Evolutionary conservation across 1,140 invertebrate species (phyloP), one percentile per base, ranked within the genome.

Genomic region (Ericerus pela): DNA sequence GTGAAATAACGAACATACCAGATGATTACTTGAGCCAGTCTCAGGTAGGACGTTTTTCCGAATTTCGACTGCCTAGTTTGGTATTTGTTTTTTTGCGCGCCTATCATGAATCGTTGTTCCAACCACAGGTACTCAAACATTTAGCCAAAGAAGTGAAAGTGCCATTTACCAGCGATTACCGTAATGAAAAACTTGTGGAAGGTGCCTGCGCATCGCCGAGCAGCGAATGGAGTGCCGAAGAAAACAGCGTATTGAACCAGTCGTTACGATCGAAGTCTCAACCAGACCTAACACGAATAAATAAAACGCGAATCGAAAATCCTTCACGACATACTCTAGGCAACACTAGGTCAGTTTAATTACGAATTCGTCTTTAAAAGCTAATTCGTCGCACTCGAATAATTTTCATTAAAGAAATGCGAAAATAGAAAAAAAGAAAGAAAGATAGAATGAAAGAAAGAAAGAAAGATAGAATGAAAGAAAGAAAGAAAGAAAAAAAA

Each of bases 1-100:
- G 84, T 69, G 84, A 87, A 72, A 82, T 88, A 60, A 85, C 81
- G 1, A 85, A 86, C 66, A 88, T 88, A 64, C 84, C 85, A 16
- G 82, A 85, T 65, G 85, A 88, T 71, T 88, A 86, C 66, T 72
- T 89, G 64, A 47, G 82, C 84, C 62, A 85, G 84, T 65, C 73
- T 82, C 62, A 70, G 67, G 81, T 84, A 66, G 69, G 67, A 20
- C n/a, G 31, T 54, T 0, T 27, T 20, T 36, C 18, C 33, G 20
- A 20, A 37, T 8, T 12, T 16, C 8, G 11, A 55, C 12, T 22
- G 11, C 18, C 12, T 41, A n/a, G 28, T 29, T 33, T n/a, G 11
- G 26, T 29, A 30, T 26, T 51, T 10, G 5, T 51, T 5, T 10
- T 4, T 36, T 54, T 12, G 14, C 8, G 6, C 14, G 20, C 24